Conservation (phyloP, 2,797 vertebrate genomes). For the Sebastes vulpes region DNA sequence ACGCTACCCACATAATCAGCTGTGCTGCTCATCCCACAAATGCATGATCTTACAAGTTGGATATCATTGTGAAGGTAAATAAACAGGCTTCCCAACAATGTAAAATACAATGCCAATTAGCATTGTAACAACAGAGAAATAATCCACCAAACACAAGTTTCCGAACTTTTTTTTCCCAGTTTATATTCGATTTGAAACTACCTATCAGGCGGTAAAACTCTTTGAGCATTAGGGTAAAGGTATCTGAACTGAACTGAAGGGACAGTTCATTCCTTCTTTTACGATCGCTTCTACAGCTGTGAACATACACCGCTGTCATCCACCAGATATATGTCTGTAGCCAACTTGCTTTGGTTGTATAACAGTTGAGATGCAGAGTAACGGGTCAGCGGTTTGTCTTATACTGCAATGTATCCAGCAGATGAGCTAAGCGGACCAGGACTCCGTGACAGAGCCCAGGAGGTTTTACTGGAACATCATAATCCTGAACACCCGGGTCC, state of each 20-base stretch:
- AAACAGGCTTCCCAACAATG: no score
- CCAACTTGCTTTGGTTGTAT: constrained; percentile 27
- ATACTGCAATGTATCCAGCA: constrained; percentile 7
- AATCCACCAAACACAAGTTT: no score
- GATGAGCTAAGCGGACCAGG: constrained; percentile 35
- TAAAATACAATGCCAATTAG: no score
- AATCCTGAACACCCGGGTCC: constrained; percentile 33
- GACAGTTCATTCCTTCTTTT: background rate
- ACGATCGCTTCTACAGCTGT: constrained; percentile 27
- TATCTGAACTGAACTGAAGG: background rate
- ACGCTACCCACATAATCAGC: no score
- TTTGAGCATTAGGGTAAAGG: constrained; percentile 6
- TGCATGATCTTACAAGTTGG: no score
- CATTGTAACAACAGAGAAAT: no score
- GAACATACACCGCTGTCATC: background rate
- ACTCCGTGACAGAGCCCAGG: constrained; percentile 13
- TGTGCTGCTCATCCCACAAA: no score
- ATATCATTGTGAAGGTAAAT: no score
- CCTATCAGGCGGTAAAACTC: background rate
- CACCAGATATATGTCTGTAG: constrained; percentile 8
- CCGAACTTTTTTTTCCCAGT: no score
- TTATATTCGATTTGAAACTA: background rate
- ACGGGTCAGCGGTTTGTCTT: constrained; percentile 17
- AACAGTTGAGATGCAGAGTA: constrained; percentile 23
- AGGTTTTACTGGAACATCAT: constrained; percentile 35